Base-by-base conservation (phyloP, 2,888 invertebrate species). In the Leucophenga montana region DNA sequence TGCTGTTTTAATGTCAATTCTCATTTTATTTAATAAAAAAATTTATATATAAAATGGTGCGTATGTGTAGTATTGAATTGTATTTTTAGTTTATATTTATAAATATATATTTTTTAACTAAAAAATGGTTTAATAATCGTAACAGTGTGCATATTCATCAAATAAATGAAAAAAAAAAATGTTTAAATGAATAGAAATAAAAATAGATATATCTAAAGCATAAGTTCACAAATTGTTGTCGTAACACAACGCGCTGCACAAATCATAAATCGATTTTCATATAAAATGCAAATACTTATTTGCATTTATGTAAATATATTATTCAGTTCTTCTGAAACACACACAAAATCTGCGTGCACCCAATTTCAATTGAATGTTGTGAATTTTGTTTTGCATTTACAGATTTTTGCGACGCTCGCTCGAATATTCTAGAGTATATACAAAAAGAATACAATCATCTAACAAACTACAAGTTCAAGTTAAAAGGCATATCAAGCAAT, bases 361-460 rank as follows among this genome's bases (percentile, higher is more conserved):
- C 8, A 39, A 39, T 39, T 39, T 39, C 39, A 33, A 59, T 9
- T 64, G 62, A 64, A 46, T 46, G 11, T 64, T 64, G 62, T 64
- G 14, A 46, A 64, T 46, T 64, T 61, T 27, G 71, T 71, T 72
- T 71, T 75, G 73, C 73, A 70, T 73, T 75, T 75, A 69, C 75
- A 75, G 75, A 75, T 75, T 70, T 64, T 67, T 48, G n/a, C 62
- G 56, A 62, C 62, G 48, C 39, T 39, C 39, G 39, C 39, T 11
- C 39, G 11, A 39, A 39, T 59, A 39, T 68, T 69, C 31, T 50
- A 18, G 50, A 50, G 50, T 4, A 50, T 50, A n/a, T 8, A 50
- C 48, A 50, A 50, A n/a, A 50, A 13, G 13, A n/a, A 48, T 39
- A 39, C 39, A 39, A 39, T 39, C 39, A 50, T 56, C 39, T 4